A percentile compares a stretch with the other conserved stretches of the same genome.
These are phyloP conservation scores for Eudyptes chrysolophus DNA, from an alignment of 2,113 vertebrate species.

Conservation along the genomic window DNA sequence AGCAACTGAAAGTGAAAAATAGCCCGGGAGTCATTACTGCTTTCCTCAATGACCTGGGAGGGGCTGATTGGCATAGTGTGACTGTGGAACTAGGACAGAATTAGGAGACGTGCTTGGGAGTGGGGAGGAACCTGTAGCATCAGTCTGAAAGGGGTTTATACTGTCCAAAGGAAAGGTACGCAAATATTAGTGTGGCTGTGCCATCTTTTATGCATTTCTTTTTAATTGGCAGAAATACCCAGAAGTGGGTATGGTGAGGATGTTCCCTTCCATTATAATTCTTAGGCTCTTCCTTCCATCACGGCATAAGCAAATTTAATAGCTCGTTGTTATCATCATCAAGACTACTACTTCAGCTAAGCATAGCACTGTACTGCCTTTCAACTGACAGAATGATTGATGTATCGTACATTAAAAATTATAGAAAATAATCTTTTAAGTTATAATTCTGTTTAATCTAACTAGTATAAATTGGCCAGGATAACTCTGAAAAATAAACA, in stretches of 20 bases:
- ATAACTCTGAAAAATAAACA: background rate
- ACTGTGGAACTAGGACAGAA: background rate
- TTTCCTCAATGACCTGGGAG: slow-evolving; percentile 50
- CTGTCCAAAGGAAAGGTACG: background rate
- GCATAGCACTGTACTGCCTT: background rate
- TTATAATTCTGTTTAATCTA: background rate
- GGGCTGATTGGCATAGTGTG: background rate
- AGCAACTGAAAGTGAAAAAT: slow-evolving; percentile 49
- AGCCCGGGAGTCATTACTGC: slow-evolving; percentile 8
- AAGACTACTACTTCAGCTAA: background rate
- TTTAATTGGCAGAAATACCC: background rate
- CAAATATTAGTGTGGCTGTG: background rate
- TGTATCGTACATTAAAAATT: background rate
- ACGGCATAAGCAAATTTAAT: background rate
- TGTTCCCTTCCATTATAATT: background rate
- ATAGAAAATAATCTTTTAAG: slow-evolving; percentile 10
- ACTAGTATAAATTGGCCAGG: background rate
- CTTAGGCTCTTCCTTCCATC: background rate
- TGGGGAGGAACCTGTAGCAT: background rate
- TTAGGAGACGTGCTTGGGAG: background rate
- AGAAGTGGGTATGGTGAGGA: background rate
- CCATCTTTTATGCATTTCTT: background rate
- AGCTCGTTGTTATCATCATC: background rate
- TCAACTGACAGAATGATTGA: slow-evolving; percentile 13
- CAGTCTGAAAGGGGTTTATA: background rate